Evolutionary conservation across 2,888 invertebrate genomes (phyloP).

Genomic region (Eilema sororculum): DNA sequence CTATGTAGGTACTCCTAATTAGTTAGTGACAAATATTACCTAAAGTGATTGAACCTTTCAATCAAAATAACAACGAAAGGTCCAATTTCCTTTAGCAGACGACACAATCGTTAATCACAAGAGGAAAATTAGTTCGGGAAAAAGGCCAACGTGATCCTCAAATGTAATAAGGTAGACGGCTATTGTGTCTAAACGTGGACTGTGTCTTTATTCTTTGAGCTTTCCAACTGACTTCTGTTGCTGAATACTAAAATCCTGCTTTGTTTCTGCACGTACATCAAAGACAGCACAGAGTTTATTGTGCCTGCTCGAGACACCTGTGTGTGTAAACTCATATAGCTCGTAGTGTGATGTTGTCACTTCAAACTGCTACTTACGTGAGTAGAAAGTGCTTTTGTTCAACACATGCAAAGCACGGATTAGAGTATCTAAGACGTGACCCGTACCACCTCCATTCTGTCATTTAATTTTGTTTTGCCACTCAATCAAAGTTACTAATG

Average conservation of each 20-base stretch:
- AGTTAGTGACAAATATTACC: too few species aligned
- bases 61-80: not conserved
- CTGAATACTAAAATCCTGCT: constrained; percentile 47
- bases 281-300: constrained; percentile 40
- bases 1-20: not conserved
- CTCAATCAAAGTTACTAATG: constrained; percentile 47
- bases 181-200: constrained; percentile 38
- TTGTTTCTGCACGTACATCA: constrained; percentile 37
- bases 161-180: constrained; percentile 31
- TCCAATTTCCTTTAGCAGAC: constrained; percentile 8
- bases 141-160: constrained; percentile 38
- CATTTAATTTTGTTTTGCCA: constrained; percentile 57
- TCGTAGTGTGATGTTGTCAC: constrained; percentile 50
- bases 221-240: constrained; percentile 39
- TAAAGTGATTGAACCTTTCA: not conserved
- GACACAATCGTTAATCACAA: constrained; percentile 8
- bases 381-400: constrained; percentile 64
- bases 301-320: constrained; percentile 43
- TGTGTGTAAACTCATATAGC: constrained; percentile 36
- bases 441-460: constrained; percentile 56
- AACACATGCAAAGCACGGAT: constrained; percentile 60
- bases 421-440: constrained; percentile 60
- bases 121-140: constrained; percentile 30
- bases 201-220: constrained; percentile 42
- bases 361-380: constrained; percentile 44